Conservation (phyloP, 2,888 invertebrate species). For the Sabatieria punctata region DNA sequence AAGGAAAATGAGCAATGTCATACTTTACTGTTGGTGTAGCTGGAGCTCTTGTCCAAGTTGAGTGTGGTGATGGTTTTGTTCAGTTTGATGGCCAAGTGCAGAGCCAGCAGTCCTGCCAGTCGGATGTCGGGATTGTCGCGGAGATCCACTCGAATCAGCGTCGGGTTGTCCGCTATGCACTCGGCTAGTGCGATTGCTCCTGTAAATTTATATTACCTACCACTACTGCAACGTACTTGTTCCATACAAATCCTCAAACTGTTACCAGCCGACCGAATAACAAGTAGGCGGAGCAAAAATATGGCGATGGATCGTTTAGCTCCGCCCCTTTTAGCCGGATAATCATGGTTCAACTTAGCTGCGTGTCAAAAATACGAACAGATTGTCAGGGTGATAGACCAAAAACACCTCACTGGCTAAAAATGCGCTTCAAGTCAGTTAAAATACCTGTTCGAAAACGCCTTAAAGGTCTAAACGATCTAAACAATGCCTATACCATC, state of each 20-base stretch:
- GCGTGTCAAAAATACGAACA: too few species aligned
- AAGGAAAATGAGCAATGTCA: too few species aligned
- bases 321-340: too few species aligned
- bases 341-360: too few species aligned
- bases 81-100: constrained; percentile 53
- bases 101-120: constrained; percentile 53
- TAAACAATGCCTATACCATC: too few species aligned
- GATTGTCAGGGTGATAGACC: too few species aligned
- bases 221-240: not conserved
- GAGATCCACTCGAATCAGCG: constrained; percentile 52
- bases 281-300: not conserved
- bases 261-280: not conserved
- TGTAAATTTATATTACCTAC: constrained; percentile 16
- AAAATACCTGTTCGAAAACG: too few species aligned
- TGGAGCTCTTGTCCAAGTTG: constrained; percentile 48
- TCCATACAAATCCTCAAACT: not conserved
- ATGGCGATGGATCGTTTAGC: too few species aligned
- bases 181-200: constrained; percentile 50
- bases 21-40: too few species aligned
- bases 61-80: constrained; percentile 57
- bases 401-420: too few species aligned
- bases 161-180: constrained; percentile 43
- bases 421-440: too few species aligned
- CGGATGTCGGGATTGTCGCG: constrained; percentile 58
- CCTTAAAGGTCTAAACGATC: too few species aligned